These are phyloP conservation scores for Phycodurus eques DNA, from an alignment of 2,113 vertebrate genomes.

Conservation along the genomic window DNA sequence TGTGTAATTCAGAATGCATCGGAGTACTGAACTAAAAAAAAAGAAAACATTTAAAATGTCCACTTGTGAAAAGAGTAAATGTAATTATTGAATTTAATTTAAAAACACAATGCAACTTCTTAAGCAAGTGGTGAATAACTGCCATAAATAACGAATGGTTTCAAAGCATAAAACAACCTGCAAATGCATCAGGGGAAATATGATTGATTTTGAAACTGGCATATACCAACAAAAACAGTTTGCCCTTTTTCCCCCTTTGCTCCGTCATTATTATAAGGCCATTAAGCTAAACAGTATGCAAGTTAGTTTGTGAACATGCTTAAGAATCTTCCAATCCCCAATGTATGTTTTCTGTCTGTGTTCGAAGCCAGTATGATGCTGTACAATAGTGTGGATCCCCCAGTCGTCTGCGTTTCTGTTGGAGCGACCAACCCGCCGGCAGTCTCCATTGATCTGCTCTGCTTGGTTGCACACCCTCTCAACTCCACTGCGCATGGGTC, in stretches of 20 bases:
- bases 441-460: conserved; percentile 87
- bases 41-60: too few relatives aligned
- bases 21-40: too few relatives aligned
- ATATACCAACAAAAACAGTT: not conserved
- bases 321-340: not conserved
- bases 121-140: too few relatives aligned
- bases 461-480: conserved; percentile 80
- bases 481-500: conserved; percentile 30
- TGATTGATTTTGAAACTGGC: not conserved
- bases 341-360: not conserved
- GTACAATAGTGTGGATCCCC: conserved; percentile 66
- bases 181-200: too few relatives aligned
- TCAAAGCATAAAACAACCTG: too few relatives aligned
- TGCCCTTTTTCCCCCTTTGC: not conserved
- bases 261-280: not conserved
- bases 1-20: too few relatives aligned
- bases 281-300: not conserved
- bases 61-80: not conserved
- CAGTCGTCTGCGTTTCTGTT: conserved; percentile 81
- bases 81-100: too few relatives aligned
- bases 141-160: too few relatives aligned
- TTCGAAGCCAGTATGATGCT: conserved; percentile 36
- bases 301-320: conserved; percentile 15
- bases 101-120: too few relatives aligned
- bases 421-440: conserved; percentile 82